A percentile compares a stretch with the other conserved stretches of the same genome.
Evolutionary conservation across 2,888 invertebrate species (phyloP).

Genomic region (Agrochola litura): DNA sequence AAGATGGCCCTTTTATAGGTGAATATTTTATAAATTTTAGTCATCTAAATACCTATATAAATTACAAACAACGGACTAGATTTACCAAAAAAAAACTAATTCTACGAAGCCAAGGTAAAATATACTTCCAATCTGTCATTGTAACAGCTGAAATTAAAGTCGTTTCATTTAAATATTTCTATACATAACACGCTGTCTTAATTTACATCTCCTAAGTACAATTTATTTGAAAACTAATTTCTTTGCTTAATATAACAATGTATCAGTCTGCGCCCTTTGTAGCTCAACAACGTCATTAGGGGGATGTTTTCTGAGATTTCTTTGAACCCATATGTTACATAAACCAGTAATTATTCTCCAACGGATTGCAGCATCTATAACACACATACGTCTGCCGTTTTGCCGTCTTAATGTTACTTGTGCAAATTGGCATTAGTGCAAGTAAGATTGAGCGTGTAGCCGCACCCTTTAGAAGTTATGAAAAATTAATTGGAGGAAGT

Average conservation of each 20-base stretch:
- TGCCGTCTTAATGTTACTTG: background rate
- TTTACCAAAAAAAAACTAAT: background rate
- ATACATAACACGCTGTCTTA: conserved; percentile 22
- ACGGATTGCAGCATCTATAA: background rate
- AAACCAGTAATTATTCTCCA: conserved; percentile 15
- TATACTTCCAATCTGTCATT: conserved; percentile 16
- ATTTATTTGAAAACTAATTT: conserved; percentile 56
- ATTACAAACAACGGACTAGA: background rate
- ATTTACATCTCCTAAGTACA: conserved; percentile 41
- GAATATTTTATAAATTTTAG: background rate
- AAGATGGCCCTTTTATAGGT: background rate
- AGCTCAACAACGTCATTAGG: conserved; percentile 22
- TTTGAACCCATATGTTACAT: conserved; percentile 19
- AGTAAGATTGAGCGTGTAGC: background rate
- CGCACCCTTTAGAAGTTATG: conserved; percentile 66
- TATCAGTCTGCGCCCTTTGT: conserved; percentile 45
- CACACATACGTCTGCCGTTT: background rate
- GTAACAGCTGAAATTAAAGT: conserved; percentile 37
- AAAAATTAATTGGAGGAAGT: conserved; percentile 74
- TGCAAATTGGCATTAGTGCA: background rate
- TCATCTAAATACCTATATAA: background rate
- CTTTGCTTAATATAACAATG: conserved; percentile 49
- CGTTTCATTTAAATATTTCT: conserved; percentile 52
- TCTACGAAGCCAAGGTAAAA: background rate
- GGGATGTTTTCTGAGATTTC: conserved; percentile 30